A percentile compares a stretch with the other conserved stretches of the same genome.
phyloP scores from a whole-genome alignment of 2,113 vertebrate genomes.

The Climacteris rufus region DNA sequence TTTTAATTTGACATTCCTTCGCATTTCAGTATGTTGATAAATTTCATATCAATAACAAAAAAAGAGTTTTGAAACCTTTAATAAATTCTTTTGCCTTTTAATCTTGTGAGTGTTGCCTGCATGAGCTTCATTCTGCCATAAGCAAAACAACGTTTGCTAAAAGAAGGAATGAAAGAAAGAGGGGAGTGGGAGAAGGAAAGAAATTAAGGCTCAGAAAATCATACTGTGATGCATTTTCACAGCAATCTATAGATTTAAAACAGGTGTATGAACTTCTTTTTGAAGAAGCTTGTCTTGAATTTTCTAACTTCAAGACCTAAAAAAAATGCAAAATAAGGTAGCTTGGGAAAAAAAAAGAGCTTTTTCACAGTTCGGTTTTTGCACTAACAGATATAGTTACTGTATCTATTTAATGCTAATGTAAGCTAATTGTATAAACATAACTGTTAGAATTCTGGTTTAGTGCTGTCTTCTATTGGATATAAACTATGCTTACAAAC shows the following conservation, averaged over 20 bases:
- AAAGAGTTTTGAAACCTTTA: background rate
- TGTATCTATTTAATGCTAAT: background rate
- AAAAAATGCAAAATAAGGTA: background rate
- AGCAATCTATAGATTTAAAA: background rate
- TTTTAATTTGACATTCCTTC: background rate
- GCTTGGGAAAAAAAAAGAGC: background rate
- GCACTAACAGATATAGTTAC: background rate
- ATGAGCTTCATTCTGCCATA: background rate
- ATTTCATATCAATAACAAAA: background rate
- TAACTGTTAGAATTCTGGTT: background rate
- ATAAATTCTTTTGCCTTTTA: background rate
- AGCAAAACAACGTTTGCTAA: background rate
- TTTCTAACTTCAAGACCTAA: background rate
- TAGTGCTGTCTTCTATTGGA: background rate
- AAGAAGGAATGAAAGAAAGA: background rate
- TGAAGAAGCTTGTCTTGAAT: background rate
- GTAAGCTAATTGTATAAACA: background rate
- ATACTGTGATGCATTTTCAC: background rate
- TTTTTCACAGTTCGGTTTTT: background rate
- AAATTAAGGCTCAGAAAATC: background rate
- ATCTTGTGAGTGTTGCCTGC: background rate
- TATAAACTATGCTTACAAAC: background rate
- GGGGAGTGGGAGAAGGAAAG: fast-evolving
- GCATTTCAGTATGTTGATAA: background rate
- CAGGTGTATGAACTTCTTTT: background rate